Conservation (phyloP, 2,113 vertebrate species). For the Furnarius figulus region DNA sequence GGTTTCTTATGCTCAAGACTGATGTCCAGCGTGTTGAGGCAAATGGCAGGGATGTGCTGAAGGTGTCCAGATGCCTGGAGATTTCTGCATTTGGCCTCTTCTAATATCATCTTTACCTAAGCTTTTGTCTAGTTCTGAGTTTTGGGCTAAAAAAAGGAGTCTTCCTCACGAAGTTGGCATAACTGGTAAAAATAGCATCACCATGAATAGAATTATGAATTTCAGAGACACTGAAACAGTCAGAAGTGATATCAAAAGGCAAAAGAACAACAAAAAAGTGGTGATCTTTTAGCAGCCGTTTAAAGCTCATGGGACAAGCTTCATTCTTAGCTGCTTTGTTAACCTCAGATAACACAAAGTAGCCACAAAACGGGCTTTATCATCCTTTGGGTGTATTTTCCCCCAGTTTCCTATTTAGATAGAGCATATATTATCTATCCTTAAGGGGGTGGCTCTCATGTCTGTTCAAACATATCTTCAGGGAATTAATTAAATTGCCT, state of each 20-base stretch:
- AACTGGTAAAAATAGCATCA: neutral
- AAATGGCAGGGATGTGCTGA: neutral
- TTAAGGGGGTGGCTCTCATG: neutral
- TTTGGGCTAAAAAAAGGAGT: neutral
- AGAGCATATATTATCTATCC: neutral
- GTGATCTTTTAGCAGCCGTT: neutral
- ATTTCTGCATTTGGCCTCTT: neutral
- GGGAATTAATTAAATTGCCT: neutral
- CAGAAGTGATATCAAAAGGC: neutral
- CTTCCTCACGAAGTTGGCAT: fast-evolving
- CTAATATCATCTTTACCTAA: neutral
- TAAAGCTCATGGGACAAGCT: neutral
- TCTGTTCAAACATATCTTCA: neutral
- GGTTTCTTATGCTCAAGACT: neutral
- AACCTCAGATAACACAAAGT: neutral
- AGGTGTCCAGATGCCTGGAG: neutral
- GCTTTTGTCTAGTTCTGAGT: neutral
- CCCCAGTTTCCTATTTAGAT: neutral
- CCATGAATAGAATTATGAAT: neutral
- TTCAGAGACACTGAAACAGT: neutral
- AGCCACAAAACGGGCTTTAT: neutral
- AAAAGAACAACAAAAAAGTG: neutral
- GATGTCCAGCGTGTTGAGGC: neutral
- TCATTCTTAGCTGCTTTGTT: neutral
- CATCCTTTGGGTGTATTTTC: neutral